These are phyloP conservation scores for Protonemura montana DNA, from an alignment of 2,888 invertebrate species.

Conservation along the genomic window DNA sequence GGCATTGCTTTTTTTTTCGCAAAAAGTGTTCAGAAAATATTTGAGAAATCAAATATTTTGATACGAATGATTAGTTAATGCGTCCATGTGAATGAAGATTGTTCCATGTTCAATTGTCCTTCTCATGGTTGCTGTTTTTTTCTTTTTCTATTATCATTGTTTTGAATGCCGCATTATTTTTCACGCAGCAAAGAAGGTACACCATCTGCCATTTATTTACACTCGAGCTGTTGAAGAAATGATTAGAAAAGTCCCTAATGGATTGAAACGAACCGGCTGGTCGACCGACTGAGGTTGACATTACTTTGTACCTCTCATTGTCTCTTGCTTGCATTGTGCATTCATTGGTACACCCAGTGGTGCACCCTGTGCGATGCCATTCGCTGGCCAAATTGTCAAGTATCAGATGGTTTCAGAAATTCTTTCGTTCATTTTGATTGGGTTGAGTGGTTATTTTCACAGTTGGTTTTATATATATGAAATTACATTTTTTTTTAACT, in stretches of 20 bases:
- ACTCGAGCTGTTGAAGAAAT: neutral
- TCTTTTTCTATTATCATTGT: neutral
- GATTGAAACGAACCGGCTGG: slow-evolving; percentile 1
- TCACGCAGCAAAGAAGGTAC: neutral
- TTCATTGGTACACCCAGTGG: too few species aligned
- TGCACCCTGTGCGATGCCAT: too few species aligned
- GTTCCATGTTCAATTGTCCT: neutral
- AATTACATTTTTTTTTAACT: too few species aligned
- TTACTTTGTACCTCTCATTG: neutral
- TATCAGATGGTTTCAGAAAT: too few species aligned
- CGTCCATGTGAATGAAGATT: neutral
- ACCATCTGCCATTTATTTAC: neutral
- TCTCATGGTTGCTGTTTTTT: neutral
- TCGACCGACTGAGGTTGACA: neutral
- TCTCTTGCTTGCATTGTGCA: neutral
- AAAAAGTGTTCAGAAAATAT: neutral
- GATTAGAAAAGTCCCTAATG: slow-evolving; percentile 19
- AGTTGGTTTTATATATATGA: too few species aligned
- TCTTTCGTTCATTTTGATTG: too few species aligned
- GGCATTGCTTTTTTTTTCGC: neutral
- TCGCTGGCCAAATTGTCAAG: too few species aligned
- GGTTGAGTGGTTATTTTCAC: too few species aligned
- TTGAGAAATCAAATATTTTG: neutral
- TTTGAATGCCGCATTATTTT: neutral
- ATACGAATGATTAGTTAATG: neutral